Evolutionary conservation across 2,113 vertebrate genomes (phyloP).

Genomic region (Notechis scutatus): DNA sequence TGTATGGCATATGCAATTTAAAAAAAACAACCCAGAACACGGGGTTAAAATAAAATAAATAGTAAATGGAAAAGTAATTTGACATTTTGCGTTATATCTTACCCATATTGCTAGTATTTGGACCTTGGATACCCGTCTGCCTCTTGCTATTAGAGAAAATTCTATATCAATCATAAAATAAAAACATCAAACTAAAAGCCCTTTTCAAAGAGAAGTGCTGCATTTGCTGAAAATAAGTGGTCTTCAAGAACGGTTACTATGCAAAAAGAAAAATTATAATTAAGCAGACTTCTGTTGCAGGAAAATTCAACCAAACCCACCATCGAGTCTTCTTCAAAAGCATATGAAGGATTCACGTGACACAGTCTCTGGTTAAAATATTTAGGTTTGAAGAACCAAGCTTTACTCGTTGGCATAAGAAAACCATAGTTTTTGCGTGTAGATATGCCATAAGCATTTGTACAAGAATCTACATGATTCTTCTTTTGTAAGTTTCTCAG

Average conservation of each 20-base stretch:
- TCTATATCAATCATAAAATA: not conserved
- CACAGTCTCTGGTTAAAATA: not conserved
- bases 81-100: not conserved
- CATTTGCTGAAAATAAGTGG: not conserved
- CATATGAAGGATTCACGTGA: not conserved
- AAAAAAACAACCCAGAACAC: not conserved
- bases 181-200: not conserved
- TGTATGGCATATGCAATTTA: not conserved
- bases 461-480: not conserved
- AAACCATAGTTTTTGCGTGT: not conserved
- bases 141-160: not conserved
- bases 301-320: not conserved
- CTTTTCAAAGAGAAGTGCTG: not conserved
- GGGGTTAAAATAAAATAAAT: not conserved
- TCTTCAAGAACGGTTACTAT: not conserved
- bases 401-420: not conserved
- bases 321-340: not conserved
- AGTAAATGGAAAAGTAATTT: not conserved
- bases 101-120: not conserved
- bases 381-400: not conserved
- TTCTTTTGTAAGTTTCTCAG: not conserved
- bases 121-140: not conserved
- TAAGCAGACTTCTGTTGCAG: not conserved
- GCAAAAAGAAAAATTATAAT: not conserved
- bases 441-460: not conserved